Conservation (phyloP, 92 coral and sea anemone species). For the Phenganax marumi region DNA sequence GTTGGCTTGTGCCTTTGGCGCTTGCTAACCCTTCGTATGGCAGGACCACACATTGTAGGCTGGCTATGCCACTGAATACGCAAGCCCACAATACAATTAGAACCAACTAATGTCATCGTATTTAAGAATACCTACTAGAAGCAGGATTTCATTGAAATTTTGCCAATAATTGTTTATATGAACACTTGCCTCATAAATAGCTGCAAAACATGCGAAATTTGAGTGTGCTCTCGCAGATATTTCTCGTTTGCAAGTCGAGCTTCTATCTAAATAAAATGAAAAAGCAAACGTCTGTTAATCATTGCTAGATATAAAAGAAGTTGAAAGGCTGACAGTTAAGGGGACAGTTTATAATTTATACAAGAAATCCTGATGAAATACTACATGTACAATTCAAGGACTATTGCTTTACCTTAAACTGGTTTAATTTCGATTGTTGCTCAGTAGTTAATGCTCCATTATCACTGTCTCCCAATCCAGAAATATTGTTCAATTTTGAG, state of each 20-base stretch:
- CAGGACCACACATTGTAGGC: too few species aligned
- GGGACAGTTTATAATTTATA: background rate
- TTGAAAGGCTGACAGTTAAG: background rate
- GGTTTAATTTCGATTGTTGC: slow-evolving; percentile 54
- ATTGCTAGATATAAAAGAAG: background rate
- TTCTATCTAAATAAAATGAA: slow-evolving; percentile 10
- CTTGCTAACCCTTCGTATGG: too few species aligned
- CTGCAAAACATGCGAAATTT: slow-evolving; percentile 32
- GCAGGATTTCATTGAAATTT: background rate
- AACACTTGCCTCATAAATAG: slow-evolving; percentile 28
- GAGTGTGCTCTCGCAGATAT: slow-evolving; percentile 33
- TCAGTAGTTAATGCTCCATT: slow-evolving; percentile 53
- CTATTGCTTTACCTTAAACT: slow-evolving; percentile 47
- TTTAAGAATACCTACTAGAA: background rate
- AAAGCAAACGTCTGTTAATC: background rate
- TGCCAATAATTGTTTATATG: background rate
- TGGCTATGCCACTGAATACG: too few species aligned
- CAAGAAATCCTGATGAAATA: background rate
- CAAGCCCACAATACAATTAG: too few species aligned
- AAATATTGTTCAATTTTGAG: slow-evolving; percentile 19
- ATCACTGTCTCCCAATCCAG: slow-evolving; percentile 55
- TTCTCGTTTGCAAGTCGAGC: slow-evolving; percentile 26
- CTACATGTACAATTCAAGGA: background rate
- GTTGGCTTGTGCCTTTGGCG: too few species aligned
- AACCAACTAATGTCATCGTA: too few species aligned